A percentile compares a stretch with the other conserved stretches of the same genome.
Conservation (phyloP, 1,140 invertebrate genomes). For the Eriocheir sinensis region DNA sequence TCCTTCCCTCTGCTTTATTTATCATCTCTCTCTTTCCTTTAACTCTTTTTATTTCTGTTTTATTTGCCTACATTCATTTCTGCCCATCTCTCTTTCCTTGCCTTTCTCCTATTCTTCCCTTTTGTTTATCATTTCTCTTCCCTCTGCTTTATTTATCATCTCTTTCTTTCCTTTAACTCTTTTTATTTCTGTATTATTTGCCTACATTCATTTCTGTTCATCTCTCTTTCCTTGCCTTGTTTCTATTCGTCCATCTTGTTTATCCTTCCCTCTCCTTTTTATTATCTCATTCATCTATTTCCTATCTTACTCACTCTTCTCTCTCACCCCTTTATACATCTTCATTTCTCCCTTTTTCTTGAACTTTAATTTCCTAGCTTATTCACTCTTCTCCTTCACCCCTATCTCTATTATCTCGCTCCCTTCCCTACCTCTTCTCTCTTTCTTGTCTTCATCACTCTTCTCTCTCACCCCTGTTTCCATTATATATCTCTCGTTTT, state of each 20-base stretch:
- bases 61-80: too few species aligned
- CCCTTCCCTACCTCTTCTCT: too few species aligned
- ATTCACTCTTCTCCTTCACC: too few species aligned
- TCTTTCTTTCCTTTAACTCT: background rate
- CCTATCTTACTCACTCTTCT: background rate
- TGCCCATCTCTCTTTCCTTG: background rate
- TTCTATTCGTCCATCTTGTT: background rate
- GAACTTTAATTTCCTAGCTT: too few species aligned
- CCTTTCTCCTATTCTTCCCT: background rate
- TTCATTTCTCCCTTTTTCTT: too few species aligned
- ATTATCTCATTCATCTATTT: background rate
- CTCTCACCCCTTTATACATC: background rate
- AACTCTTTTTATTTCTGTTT: background rate
- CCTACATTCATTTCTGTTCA: background rate
- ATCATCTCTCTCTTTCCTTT: background rate
- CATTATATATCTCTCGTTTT: background rate
- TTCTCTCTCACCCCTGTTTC: background rate
- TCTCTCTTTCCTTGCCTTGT: background rate
- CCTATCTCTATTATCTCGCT: too few species aligned
- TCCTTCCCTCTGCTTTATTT: background rate
- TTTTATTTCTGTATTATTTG: background rate
- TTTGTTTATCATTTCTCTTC: too few species aligned
- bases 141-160: background rate
- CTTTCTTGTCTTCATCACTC: background rate
- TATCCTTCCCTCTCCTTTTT: background rate